phyloP scores from a whole-genome alignment of 2,888 invertebrate genomes.

The Heliconius sara region DNA sequence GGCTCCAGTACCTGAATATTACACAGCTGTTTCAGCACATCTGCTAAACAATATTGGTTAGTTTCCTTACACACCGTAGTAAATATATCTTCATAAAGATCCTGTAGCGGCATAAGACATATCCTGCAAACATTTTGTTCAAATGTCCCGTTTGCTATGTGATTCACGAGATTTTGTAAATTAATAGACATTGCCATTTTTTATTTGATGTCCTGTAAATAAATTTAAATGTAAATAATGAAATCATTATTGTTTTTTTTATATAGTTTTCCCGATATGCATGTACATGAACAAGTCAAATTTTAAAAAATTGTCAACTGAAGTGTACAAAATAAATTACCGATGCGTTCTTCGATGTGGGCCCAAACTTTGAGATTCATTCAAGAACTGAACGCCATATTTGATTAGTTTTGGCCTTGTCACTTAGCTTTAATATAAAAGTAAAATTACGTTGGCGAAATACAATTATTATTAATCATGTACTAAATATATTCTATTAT shows the following conservation, averaged over 20 bases:
- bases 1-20: conserved; percentile 35
- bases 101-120: conserved; percentile 64
- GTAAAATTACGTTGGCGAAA: not conserved
- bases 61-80: conserved; percentile 68
- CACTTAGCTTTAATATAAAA: not conserved
- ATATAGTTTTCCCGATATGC: not conserved
- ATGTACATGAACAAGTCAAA: conserved; percentile 12
- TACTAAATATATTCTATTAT: not conserved
- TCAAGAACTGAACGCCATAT: conserved; percentile 43
- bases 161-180: conserved; percentile 65
- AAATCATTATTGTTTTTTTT: conserved; percentile 27
- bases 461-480: not conserved
- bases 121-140: conserved; percentile 66
- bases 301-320: conserved; percentile 60
- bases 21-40: conserved; percentile 61
- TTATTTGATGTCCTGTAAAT: conserved; percentile 36
- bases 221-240: conserved; percentile 7
- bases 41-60: conserved; percentile 69
- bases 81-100: conserved; percentile 65
- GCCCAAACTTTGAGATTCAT: conserved; percentile 39
- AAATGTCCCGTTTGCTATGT: conserved; percentile 68
- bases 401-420: conserved; percentile 16
- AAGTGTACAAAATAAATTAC: conserved; percentile 46
- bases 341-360: conserved; percentile 52
- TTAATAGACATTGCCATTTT: conserved; percentile 62